These are phyloP conservation scores for Peromyscus attwateri DNA, from an alignment of 2,797 vertebrate species.

Conservation along the genomic window DNA sequence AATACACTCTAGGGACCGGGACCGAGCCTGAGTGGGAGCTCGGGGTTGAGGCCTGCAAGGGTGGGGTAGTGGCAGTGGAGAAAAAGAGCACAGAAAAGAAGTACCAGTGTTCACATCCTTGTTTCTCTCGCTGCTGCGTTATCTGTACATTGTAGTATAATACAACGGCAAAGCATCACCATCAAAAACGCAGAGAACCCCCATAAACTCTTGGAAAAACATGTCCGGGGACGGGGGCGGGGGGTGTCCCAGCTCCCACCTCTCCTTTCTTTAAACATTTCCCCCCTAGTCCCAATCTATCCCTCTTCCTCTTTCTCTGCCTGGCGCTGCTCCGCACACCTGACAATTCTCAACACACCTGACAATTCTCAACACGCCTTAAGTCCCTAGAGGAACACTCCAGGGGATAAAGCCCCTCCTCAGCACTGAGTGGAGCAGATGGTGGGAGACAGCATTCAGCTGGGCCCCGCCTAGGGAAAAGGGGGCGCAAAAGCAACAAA, in stretches of 20 bases:
- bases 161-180: neutral
- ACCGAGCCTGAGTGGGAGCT: neutral
- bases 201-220: neutral
- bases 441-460: neutral
- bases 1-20: neutral
- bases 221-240: neutral
- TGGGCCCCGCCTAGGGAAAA: neutral
- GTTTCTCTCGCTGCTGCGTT: neutral
- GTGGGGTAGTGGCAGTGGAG: too few relatives aligned
- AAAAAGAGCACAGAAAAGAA: neutral
- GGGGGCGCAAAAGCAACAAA: rapidly evolving
- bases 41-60: neutral
- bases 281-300: neutral
- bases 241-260: neutral
- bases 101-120: neutral
- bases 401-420: neutral
- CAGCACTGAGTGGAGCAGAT: neutral
- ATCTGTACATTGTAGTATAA: neutral
- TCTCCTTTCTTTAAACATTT: neutral
- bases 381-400: neutral
- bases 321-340: neutral
- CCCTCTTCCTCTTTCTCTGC: neutral
- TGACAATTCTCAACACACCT: neutral
- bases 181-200: neutral
- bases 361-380: neutral